phyloP scores from a whole-genome alignment of 2,113 vertebrate genomes.

The Columba janthina region DNA sequence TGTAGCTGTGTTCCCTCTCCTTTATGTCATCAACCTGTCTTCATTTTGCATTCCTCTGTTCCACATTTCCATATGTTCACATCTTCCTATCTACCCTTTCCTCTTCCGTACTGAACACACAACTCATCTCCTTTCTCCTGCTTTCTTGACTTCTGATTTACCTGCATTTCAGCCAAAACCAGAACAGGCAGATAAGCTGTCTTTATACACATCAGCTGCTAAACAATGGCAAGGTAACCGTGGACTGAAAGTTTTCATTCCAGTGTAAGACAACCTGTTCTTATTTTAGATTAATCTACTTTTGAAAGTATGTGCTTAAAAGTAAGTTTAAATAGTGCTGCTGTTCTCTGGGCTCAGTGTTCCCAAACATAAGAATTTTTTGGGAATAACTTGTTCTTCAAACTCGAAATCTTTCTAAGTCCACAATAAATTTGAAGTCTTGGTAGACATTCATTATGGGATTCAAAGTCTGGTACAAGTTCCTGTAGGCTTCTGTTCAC shows the following conservation, averaged over 20 bases:
- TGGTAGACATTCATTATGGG: background rate
- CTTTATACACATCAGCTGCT: background rate
- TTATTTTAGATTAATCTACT: conserved; percentile 4
- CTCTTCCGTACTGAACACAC: background rate
- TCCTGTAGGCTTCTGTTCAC: background rate
- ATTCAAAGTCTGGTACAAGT: background rate
- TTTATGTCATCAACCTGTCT: background rate
- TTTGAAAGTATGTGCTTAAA: background rate
- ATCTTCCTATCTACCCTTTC: background rate
- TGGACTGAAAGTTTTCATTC: background rate
- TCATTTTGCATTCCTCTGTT: background rate
- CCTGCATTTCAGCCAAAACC: background rate
- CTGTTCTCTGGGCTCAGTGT: background rate
- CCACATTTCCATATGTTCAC: background rate
- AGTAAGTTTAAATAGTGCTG: background rate
- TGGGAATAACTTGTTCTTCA: background rate
- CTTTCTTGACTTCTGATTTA: background rate
- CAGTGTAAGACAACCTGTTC: background rate
- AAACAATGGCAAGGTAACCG: background rate
- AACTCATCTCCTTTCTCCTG: background rate
- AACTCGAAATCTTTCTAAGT: background rate
- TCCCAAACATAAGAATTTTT: background rate
- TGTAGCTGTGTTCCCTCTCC: background rate
- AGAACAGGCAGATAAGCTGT: background rate
- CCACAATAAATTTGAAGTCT: background rate